Base-by-base conservation (phyloP, 1,140 invertebrate species). In the Musca vetustissima region DNA sequence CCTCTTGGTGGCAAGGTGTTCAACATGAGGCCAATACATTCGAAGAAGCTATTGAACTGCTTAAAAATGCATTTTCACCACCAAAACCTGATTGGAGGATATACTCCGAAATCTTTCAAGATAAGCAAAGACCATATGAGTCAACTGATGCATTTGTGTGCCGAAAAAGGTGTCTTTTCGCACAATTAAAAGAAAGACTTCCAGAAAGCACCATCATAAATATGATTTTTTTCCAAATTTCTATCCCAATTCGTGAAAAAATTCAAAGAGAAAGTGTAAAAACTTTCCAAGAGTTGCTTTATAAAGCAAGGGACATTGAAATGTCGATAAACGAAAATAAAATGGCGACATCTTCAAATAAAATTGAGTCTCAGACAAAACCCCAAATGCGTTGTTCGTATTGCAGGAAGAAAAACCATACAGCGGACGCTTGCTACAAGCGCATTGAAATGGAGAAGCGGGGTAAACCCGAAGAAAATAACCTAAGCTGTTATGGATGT, bases 1-100 rank as follows among this genome's bases (percentile, higher is more conserved):
- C 69, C 17, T 19, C 28, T 19, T 70, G 69, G 55, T 70, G 69
- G 64, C 69, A 70, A 43, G 69, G 69, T 28, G 64, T 70, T 1
- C 66, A 67, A 52, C 11, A 70, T n/a, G 69, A 70, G 25, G 47
- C 48, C 8, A 66, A 15, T 50, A 47, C 64, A 6, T 70, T 66
- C 28, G 32, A 66, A 13, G 69, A 70, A 48, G 64, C 69, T 22
- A 25, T 70, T 48, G 22, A 59, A 1, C 53, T 70, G 6, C 32
- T 66, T 28, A 19, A 64, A 47, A 66, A 48, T 24, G 47, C 55
- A 14, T 70, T 70, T 53, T 55, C 64, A 3, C 65, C 69, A 13
- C 64, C 64, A 65, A 70, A 70, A 53, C 69, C 69, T 47, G 64
- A 55, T 28, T 67, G 47, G 43, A 52, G 55, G 17, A 47, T 70